Base-by-base conservation (phyloP, 2,888 invertebrate species). In the Conchocele bisecta region DNA sequence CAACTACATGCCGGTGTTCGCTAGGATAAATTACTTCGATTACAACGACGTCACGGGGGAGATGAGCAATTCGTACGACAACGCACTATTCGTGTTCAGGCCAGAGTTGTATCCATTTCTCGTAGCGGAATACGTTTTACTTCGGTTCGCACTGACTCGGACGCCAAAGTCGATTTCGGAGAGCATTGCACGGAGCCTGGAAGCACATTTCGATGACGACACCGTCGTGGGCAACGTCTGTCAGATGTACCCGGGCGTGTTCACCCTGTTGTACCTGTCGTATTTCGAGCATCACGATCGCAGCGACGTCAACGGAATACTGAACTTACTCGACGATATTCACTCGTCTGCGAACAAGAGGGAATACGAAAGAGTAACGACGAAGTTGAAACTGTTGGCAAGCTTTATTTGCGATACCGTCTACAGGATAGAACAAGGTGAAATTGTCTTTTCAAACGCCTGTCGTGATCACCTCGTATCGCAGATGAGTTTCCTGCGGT, bases 11-110 rank as follows among this genome's bases (percentile, higher is more conserved):
- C 29, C 56, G 5, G 39, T 51, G 9, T 61, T 61, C 22, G 29
- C 39, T 3, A 9, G 61, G 4, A 41, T 51, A 37, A 61, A 51
- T 24, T 61, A 61, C 22, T 58, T 58, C 26, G 46, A 58, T 31
- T 58, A 58, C 44, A 58, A 58, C n/a, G 46, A 58, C 33, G 5
- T 15, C 4, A 58, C 58, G 3, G 58, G 58, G 24, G 58, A 46
- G 24, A 44, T 58, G 11, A 42, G 35, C 17, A 46, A 58, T 11
- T 44, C 44, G 4, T 46, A 33, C 13, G 58, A 58, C 6, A 58
- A 58, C n/a, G 58, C 58, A 3, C 24, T 58, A 33, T 58, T 58
- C n/a, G 44, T 58, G 3, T 58, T 28, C 20, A 11, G 58, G 33
- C n/a, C 44, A 2, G 58, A 58, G 22, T 22, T 57, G 2, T 57